phyloP scores from a whole-genome alignment of 2,113 vertebrate species.

The Acrocephalus kingi region DNA sequence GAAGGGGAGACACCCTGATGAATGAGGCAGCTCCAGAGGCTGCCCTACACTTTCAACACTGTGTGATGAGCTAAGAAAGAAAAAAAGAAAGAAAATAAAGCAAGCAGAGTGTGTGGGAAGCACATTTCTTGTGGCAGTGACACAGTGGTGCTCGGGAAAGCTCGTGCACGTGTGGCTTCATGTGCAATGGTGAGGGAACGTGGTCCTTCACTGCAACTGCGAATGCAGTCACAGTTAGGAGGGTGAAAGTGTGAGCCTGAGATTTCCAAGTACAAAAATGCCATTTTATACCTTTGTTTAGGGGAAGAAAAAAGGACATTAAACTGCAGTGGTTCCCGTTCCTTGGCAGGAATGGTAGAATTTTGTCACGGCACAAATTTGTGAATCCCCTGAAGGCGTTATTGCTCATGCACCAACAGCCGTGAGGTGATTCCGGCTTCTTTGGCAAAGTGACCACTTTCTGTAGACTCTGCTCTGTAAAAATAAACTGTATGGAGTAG shows the following conservation, averaged over 20 bases:
- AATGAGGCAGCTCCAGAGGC: neutral
- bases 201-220: neutral
- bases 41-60: neutral
- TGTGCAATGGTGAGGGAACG: neutral
- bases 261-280: neutral
- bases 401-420: constrained; percentile 14
- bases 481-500: constrained; percentile 40
- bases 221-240: neutral
- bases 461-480: constrained; percentile 34
- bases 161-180: fast-evolving
- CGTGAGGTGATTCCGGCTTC: neutral
- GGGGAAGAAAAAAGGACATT: neutral
- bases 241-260: neutral
- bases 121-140: neutral
- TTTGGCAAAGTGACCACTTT: constrained; percentile 29
- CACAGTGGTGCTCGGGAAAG: fast-evolving
- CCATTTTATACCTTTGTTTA: neutral
- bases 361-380: constrained; percentile 21
- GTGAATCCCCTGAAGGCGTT: constrained; percentile 8
- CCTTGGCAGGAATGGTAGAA: constrained; percentile 6
- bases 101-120: neutral
- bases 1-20: neutral
- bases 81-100: neutral
- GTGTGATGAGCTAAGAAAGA: neutral
- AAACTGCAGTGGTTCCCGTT: neutral